phyloP scores from a whole-genome alignment of 2,113 vertebrate genomes.

The Lutjanus erythropterus region DNA sequence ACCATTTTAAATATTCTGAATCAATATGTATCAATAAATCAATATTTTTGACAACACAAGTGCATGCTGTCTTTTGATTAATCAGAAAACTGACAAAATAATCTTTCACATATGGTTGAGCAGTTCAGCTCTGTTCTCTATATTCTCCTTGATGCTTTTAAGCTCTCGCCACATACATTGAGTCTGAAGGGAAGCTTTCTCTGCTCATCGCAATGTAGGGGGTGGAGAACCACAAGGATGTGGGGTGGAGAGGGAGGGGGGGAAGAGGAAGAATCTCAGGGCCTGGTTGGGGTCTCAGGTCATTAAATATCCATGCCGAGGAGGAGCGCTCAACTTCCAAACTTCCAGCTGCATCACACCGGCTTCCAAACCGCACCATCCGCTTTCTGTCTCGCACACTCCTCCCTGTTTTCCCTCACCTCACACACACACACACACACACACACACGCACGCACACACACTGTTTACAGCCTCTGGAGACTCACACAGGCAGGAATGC shows the following conservation, averaged over 20 bases:
- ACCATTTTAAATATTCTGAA: too few species aligned
- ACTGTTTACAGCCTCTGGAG: constrained; percentile 56
- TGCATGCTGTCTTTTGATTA: not conserved
- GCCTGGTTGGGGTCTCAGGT: constrained; percentile 71
- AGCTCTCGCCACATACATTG: constrained; percentile 56
- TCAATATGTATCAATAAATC: too few species aligned
- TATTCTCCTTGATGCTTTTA: constrained; percentile 73
- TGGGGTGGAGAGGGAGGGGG: constrained; percentile 40
- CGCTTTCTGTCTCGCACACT: constrained; percentile 31
- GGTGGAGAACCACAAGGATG: constrained; percentile 74
- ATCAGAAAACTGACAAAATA: constrained; percentile 25
- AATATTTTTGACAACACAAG: too few species aligned
- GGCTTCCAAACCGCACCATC: constrained; percentile 47
- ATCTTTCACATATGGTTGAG: constrained; percentile 10
- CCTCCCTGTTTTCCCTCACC: constrained; percentile 42
- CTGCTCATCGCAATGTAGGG: constrained; percentile 49
- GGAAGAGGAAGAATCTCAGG: constrained; percentile 42
- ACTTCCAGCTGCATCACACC: constrained; percentile 64
- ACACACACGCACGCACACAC: constrained; percentile 13
- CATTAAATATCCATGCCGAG: constrained; percentile 82
- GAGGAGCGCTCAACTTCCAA: constrained; percentile 68
- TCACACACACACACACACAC: not conserved
- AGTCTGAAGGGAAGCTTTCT: constrained; percentile 65
- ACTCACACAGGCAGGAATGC: constrained; percentile 38
- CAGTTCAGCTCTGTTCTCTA: constrained; percentile 43